A percentile compares a stretch with the other conserved stretches of the same genome.
Conservation (phyloP, 2,888 invertebrate species). For the Sphaerophoria rueppellii region DNA sequence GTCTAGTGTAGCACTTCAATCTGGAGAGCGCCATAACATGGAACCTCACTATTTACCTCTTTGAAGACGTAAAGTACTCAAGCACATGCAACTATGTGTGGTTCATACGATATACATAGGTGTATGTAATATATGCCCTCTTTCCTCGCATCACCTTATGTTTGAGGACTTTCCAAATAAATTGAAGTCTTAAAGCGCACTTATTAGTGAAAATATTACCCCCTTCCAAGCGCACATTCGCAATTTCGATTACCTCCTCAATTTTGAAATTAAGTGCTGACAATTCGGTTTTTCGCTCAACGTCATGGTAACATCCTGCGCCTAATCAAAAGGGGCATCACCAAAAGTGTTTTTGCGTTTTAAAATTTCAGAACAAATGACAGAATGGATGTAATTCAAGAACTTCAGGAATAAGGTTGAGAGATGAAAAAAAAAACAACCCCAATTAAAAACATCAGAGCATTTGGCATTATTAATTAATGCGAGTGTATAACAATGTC, state of each 20-base stretch:
- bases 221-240: background rate
- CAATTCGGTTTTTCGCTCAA: background rate
- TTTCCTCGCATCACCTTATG: constrained; percentile 1
- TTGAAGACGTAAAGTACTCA: constrained; percentile 10
- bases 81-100: constrained; percentile 7
- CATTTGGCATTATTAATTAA: constrained; percentile 12
- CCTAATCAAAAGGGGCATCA: background rate
- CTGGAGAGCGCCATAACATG: background rate
- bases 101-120: background rate
- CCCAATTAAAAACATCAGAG: constrained; percentile 6
- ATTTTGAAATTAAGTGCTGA: constrained; percentile 21
- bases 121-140: background rate
- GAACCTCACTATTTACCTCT: constrained; percentile 23
- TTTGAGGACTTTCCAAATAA: constrained; percentile 19
- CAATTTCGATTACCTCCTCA: constrained; percentile 1
- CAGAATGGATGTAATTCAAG: background rate
- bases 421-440: background rate
- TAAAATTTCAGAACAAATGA: constrained; percentile 17
- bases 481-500: background rate
- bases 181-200: constrained; percentile 14
- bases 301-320: background rate
- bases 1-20: constrained; percentile 7
- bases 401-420: background rate
- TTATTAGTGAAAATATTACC: constrained; percentile 14
- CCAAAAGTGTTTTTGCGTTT: background rate